Percentiles rank a stretch among this genome's conserved stretches.
Evolutionary conservation across 1,140 invertebrate genomes (phyloP).

Genomic region (Drosophila burlai): DNA sequence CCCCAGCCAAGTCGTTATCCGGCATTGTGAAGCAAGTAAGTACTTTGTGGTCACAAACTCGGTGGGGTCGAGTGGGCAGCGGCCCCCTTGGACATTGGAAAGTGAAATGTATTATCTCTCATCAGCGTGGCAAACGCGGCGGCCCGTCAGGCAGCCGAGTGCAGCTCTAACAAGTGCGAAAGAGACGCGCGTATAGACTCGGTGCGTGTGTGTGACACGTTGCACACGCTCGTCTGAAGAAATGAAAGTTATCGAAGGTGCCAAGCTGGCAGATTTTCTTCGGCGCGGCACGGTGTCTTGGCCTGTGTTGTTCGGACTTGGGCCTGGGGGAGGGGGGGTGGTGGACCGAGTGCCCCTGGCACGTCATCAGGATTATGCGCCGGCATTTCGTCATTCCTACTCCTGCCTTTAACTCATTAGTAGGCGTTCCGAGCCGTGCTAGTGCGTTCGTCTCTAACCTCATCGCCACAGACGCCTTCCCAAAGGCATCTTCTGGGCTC

Average conservation of each 20-base stretch:
- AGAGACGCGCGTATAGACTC: constrained; percentile 65
- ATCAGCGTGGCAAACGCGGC: constrained; percentile 73
- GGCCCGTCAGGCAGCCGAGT: constrained; percentile 38
- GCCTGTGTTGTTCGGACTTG: constrained; percentile 16
- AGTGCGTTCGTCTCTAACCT: constrained; percentile 71
- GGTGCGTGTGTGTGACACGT: constrained; percentile 76
- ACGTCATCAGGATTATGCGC: constrained; percentile 50
- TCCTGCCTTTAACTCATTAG: constrained; percentile 3
- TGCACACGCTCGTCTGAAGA: constrained; percentile 67
- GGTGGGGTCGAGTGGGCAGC: neutral
- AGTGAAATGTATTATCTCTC: constrained; percentile 50
- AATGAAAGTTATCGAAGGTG: constrained; percentile 84
- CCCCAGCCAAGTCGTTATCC: constrained; percentile 70
- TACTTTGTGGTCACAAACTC: constrained; percentile 11
- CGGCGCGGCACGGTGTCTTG: constrained; percentile 21
- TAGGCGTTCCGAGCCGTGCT: neutral
- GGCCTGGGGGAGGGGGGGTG: neutral
- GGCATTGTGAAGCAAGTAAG: constrained; percentile 84
- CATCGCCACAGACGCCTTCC: constrained; percentile 35
- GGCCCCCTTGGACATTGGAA: constrained; percentile 11
- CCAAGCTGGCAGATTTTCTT: constrained; percentile 84
- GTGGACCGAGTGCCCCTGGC: neutral
- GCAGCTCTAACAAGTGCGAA: constrained; percentile 64
- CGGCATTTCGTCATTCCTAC: constrained; percentile 8
- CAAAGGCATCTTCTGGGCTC: neutral